These are phyloP conservation scores for Choreutis nemorana DNA, from an alignment of 2,888 invertebrate species.

Conservation along the genomic window DNA sequence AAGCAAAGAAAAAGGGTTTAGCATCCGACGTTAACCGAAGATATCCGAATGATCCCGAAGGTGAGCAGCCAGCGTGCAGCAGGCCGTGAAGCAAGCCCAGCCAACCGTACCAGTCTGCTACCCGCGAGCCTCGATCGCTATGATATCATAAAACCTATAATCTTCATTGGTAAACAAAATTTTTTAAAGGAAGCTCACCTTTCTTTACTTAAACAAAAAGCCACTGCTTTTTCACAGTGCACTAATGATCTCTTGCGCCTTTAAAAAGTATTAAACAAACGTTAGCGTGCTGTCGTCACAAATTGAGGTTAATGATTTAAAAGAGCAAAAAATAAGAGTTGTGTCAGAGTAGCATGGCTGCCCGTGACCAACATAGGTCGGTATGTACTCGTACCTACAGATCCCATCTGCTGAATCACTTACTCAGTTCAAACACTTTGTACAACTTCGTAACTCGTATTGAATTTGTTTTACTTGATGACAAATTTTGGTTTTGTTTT, in stretches of 20 bases:
- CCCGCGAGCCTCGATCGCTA: constrained; percentile 27
- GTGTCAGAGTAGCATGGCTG: constrained; percentile 9
- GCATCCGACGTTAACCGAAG: constrained; percentile 17
- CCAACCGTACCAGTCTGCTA: constrained; percentile 38
- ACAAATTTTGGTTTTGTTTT: too few relatives aligned
- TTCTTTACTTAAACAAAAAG: too few relatives aligned
- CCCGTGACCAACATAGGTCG: constrained; percentile 13
- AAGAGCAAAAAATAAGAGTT: constrained; percentile 21
- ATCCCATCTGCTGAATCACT: too few relatives aligned
- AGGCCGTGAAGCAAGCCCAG: constrained; percentile 40
- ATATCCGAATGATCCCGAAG: constrained; percentile 34
- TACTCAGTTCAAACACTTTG: too few relatives aligned
- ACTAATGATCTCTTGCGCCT: too few relatives aligned
- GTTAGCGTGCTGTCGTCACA: constrained; percentile 17
- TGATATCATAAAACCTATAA: constrained; percentile 24
- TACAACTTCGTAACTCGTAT: too few relatives aligned
- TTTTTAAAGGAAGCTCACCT: neutral
- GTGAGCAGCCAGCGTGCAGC: constrained; percentile 29
- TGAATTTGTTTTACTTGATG: too few relatives aligned
- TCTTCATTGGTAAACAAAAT: constrained; percentile 17
- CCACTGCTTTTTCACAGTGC: too few relatives aligned
- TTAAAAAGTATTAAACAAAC: neutral
- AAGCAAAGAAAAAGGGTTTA: constrained; percentile 28
- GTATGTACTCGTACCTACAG: too few relatives aligned
- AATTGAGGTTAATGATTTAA: constrained; percentile 28